phyloP scores from a whole-genome alignment of 2,797 vertebrate genomes.

The Alfaro cultratus region DNA sequence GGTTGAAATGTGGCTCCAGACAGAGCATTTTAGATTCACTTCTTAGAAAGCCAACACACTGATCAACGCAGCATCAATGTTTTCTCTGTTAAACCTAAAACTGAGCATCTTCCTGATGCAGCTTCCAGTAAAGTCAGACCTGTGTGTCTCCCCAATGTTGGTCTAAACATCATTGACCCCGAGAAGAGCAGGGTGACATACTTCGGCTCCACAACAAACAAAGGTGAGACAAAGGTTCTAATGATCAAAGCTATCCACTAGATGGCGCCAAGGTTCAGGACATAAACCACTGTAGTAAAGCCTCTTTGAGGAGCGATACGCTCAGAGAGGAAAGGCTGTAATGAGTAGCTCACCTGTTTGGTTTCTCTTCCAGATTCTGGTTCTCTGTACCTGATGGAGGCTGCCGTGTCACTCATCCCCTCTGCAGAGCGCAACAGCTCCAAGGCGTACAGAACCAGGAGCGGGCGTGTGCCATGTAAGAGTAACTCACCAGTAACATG shows the following conservation, averaged over 20 bases:
- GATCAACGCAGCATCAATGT: not conserved
- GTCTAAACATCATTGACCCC: conserved; percentile 68
- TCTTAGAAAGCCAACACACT: not conserved
- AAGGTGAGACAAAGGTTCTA: conserved; percentile 37
- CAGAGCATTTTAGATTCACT: not conserved
- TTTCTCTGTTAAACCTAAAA: not conserved
- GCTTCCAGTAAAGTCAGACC: conserved; percentile 65
- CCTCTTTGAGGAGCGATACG: not conserved
- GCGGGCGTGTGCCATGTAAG: conserved; percentile 82
- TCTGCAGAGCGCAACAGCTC: conserved; percentile 69
- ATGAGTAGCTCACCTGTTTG: not conserved
- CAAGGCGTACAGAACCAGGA: conserved; percentile 63
- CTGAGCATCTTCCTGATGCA: not conserved
- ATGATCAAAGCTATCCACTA: conserved; percentile 14
- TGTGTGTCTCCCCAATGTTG: conserved; percentile 86
- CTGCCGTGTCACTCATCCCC: conserved; percentile 77
- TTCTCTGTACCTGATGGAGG: conserved; percentile 50
- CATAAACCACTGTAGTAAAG: not conserved
- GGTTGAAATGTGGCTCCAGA: not conserved
- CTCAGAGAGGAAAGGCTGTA: not conserved
- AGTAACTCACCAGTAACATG: conserved; percentile 3
- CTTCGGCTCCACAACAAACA: conserved; percentile 40
- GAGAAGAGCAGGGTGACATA: conserved; percentile 83
- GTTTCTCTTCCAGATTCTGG: conserved; percentile 48
- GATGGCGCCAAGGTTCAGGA: conserved; percentile 19